Evolutionary conservation across 2,113 vertebrate genomes (phyloP).

Genomic region (Sander vitreus): DNA sequence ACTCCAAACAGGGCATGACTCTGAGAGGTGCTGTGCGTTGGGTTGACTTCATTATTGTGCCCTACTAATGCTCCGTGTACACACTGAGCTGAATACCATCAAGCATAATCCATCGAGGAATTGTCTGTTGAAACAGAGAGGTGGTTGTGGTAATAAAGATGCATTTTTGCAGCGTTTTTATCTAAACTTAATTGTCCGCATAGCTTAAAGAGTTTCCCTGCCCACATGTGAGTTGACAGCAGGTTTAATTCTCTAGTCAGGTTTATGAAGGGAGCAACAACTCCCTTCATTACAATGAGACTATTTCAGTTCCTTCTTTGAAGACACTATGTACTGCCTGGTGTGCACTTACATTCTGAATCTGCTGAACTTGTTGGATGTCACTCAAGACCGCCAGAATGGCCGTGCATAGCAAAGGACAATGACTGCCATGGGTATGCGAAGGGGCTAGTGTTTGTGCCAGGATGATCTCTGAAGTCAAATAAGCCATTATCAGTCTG

Average conservation of each 20-base stretch:
- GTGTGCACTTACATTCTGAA: constrained; percentile 76
- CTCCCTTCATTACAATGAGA: constrained; percentile 71
- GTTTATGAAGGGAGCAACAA: constrained; percentile 73
- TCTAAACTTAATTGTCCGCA: constrained; percentile 72
- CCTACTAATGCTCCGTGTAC: constrained; percentile 51
- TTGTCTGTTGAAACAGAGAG: constrained; percentile 51
- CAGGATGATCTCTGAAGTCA: constrained; percentile 82
- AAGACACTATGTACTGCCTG: constrained; percentile 74
- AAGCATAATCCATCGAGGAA: constrained; percentile 60
- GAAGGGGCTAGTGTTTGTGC: constrained; percentile 77
- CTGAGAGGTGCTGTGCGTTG: constrained; percentile 73
- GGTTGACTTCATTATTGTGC: constrained; percentile 79
- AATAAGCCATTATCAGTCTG: constrained; percentile 86
- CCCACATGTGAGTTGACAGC: constrained; percentile 68
- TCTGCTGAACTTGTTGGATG: constrained; percentile 83
- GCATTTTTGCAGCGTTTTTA: constrained; percentile 63
- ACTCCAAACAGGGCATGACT: constrained; percentile 82
- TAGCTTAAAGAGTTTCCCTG: constrained; percentile 64
- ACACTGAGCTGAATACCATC: constrained; percentile 65
- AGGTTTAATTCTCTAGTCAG: constrained; percentile 64
- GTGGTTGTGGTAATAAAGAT: constrained; percentile 56
- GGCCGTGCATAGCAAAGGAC: constrained; percentile 78
- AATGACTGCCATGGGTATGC: constrained; percentile 78
- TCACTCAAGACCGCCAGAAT: constrained; percentile 80
- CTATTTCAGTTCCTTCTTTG: constrained; percentile 68